These are phyloP conservation scores for Zygothrica quintamaculata DNA, from an alignment of 2,888 invertebrate genomes.

Conservation along the genomic window DNA sequence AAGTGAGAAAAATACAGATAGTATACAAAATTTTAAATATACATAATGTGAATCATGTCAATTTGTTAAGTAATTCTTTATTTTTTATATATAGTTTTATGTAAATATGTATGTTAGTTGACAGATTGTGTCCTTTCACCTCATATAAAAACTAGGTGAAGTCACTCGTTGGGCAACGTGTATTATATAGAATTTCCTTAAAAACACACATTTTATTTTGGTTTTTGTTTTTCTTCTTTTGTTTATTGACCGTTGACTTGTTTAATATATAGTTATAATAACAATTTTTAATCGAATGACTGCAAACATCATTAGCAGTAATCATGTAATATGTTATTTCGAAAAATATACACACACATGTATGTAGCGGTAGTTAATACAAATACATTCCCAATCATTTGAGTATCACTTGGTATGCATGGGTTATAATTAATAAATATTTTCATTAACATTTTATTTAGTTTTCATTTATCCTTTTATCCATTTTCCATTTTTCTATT, in stretches of 20 bases:
- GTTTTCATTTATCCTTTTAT: slow-evolving; percentile 23
- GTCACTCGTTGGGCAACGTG: slow-evolving; percentile 18
- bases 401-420: slow-evolving; percentile 70
- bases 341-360: slow-evolving; percentile 54
- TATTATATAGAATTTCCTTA: slow-evolving; percentile 12
- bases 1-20: no score
- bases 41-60: slow-evolving; percentile 9
- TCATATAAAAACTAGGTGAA: slow-evolving; percentile 4
- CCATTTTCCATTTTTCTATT: slow-evolving; percentile 13
- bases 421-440: slow-evolving; percentile 18
- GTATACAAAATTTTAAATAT: slow-evolving; percentile 27
- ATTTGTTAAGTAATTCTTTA: slow-evolving; percentile 23
- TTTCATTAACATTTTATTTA: slow-evolving; percentile 7
- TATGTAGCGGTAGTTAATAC: slow-evolving; percentile 34
- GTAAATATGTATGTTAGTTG: not conserved
- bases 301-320: slow-evolving; percentile 34
- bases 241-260: slow-evolving; percentile 10
- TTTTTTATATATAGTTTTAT: not conserved
- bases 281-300: slow-evolving; percentile 14
- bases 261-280: not conserved
- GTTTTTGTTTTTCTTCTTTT: no score
- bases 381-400: slow-evolving; percentile 61
- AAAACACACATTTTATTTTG: slow-evolving; percentile 5
- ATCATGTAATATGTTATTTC: slow-evolving; percentile 53
- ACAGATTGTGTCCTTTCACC: slow-evolving; percentile 15